Evolutionary conservation across 2,113 vertebrate species (phyloP).

Genomic region (Chaetodon trifascialis): DNA sequence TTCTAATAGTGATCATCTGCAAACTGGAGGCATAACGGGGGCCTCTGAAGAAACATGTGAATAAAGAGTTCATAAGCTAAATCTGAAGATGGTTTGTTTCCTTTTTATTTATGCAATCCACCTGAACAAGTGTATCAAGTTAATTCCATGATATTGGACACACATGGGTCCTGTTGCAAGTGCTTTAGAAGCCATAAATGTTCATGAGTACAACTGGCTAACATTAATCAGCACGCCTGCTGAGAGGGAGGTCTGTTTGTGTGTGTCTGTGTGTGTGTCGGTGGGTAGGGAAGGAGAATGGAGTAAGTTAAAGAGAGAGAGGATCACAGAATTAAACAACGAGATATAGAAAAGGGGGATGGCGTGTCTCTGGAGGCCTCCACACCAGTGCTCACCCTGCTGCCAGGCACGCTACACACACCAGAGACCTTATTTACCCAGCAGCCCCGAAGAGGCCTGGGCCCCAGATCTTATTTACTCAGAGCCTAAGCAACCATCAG

Average conservation of each 20-base stretch:
- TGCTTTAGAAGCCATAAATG: conserved; percentile 66
- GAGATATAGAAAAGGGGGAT: conserved; percentile 72
- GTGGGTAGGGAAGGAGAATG: conserved; percentile 15
- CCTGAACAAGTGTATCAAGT: conserved; percentile 71
- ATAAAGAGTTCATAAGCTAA: conserved; percentile 16
- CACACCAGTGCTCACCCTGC: conserved; percentile 81
- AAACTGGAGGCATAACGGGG: conserved; percentile 25
- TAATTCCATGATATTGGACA: conserved; percentile 61
- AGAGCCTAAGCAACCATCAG: conserved; percentile 79
- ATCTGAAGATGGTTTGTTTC: conserved; percentile 54
- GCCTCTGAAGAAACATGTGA: conserved; percentile 9
- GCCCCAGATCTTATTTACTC: conserved; percentile 85
- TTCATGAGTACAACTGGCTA: conserved; percentile 69
- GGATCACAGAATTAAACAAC: conserved; percentile 74
- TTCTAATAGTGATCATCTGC: conserved; percentile 48
- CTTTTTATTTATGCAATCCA: conserved; percentile 64
- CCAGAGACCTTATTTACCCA: conserved; percentile 87
- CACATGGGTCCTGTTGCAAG: conserved; percentile 56
- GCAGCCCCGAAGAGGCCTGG: conserved; percentile 76
- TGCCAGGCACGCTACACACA: conserved; percentile 81
- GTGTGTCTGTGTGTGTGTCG: conserved; percentile 16
- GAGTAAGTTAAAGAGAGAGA: conserved; percentile 63
- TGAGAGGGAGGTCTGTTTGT: conserved; percentile 52
- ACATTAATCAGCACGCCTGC: conserved; percentile 72
- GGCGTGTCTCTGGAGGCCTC: conserved; percentile 73